phyloP scores from a whole-genome alignment of 2,797 vertebrate species.

The Chelon labrosus region DNA sequence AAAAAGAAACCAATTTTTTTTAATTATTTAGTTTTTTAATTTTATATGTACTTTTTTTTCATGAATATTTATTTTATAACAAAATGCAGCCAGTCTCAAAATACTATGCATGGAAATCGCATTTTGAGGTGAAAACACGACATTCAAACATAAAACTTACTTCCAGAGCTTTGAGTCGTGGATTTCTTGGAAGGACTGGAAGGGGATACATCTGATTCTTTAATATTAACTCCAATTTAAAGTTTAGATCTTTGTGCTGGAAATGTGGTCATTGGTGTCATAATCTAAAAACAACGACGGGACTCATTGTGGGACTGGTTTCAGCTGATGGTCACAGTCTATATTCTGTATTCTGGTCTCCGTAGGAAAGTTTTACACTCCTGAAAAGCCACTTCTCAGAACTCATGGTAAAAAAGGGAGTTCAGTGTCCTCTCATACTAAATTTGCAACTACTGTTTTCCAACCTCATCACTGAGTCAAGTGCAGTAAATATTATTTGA shows the following conservation, averaged over 20 bases:
- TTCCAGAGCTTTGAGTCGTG: conserved; percentile 7
- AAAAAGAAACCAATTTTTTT: conserved; percentile 32
- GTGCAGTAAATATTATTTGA: not conserved
- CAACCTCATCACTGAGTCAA: too few species aligned
- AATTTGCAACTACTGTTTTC: not conserved
- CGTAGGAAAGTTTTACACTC: too few species aligned
- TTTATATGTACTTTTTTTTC: conserved; percentile 14
- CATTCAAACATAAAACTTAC: not conserved
- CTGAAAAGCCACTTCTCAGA: too few species aligned
- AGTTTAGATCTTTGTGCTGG: too few species aligned
- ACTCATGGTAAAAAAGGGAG: too few species aligned
- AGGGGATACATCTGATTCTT: fast-evolving
- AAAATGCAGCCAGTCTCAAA: conserved; percentile 45
- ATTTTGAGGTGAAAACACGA: conserved; percentile 32
- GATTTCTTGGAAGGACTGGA: not conserved
- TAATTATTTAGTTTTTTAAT: conserved; percentile 49
- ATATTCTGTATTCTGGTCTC: too few species aligned
- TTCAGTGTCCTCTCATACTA: not conserved
- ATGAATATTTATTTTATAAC: conserved; percentile 39
- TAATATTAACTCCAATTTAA: too few species aligned
- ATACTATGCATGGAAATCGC: conserved; percentile 57
- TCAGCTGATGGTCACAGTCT: too few species aligned
- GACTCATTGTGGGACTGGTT: too few species aligned
- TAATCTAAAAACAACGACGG: too few species aligned
- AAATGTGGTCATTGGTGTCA: too few species aligned